Evolutionary conservation across 37 sponge, comb jelly and placozoan species (phyloP).

Genomic region (Ephydatia muelleri): DNA sequence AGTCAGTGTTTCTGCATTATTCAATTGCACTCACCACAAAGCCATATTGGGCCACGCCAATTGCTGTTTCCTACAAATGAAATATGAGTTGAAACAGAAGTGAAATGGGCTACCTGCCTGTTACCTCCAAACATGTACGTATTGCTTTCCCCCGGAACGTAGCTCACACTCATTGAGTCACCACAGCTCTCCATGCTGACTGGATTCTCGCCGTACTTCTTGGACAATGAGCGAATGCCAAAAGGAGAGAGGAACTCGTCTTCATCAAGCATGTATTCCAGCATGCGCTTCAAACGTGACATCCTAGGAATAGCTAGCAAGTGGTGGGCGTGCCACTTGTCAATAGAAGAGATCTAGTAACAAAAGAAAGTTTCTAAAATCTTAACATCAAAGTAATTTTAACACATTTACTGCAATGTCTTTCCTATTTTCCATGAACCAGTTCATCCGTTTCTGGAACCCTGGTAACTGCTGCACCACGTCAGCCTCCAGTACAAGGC

Average conservation of each 20-base stretch:
- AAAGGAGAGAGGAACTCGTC: slow-evolving; percentile 93
- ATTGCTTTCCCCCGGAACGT: slow-evolving; percentile 96
- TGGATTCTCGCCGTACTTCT: slow-evolving; percentile 71
- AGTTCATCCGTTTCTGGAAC: slow-evolving; percentile 84
- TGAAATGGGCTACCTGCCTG: background rate
- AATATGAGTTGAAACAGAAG: background rate
- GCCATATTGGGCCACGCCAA: slow-evolving; percentile 97
- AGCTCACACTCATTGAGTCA: slow-evolving; percentile 63
- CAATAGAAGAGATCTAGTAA: slow-evolving; percentile 72
- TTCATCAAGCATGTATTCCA: slow-evolving; percentile 91
- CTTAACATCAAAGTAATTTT: background rate
- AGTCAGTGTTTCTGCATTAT: no score
- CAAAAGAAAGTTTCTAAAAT: background rate
- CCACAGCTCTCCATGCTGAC: slow-evolving; percentile 75
- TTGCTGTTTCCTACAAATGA: slow-evolving; percentile 75
- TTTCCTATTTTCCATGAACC: slow-evolving; percentile 88
- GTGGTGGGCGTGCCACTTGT: slow-evolving; percentile 66
- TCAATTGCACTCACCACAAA: slow-evolving; percentile 69
- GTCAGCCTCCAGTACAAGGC: slow-evolving; percentile 89
- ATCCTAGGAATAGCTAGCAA: slow-evolving; percentile 88
- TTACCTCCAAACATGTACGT: slow-evolving; percentile 91
- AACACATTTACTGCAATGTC: slow-evolving; percentile 80
- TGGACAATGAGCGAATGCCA: slow-evolving; percentile 92
- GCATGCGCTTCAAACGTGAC: slow-evolving; percentile 63
- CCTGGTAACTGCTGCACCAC: slow-evolving; percentile 86